A percentile compares a stretch with the other conserved stretches of the same genome.
phyloP scores from a whole-genome alignment of 2,888 invertebrate genomes.

The Tinea semifulvella region DNA sequence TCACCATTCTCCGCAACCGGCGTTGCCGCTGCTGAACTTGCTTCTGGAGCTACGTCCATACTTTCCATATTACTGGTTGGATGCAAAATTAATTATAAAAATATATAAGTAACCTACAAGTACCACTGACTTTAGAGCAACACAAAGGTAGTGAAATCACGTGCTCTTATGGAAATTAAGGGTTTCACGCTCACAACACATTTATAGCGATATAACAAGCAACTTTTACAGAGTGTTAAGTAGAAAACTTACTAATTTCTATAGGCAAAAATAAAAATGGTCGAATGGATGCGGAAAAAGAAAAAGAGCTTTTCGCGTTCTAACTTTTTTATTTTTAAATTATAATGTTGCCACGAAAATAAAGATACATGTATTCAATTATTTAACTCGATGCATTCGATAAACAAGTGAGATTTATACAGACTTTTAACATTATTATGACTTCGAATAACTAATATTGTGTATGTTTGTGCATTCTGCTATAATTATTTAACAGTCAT shows the following conservation, averaged over 20 bases:
- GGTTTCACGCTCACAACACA: neutral
- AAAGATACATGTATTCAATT: neutral
- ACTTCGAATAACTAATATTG: too few species aligned
- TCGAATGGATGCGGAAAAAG: neutral
- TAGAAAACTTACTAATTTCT: neutral
- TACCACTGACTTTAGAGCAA: neutral
- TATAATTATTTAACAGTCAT: too few species aligned
- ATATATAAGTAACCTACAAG: conserved; percentile 36
- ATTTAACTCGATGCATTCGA: too few species aligned
- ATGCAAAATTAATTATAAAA: conserved; percentile 29
- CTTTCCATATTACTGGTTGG: conserved; percentile 51
- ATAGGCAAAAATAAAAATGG: neutral
- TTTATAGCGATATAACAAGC: neutral
- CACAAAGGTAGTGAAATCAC: neutral
- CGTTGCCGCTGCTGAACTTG: conserved; percentile 41
- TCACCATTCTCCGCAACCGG: conserved; percentile 57
- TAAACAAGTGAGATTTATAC: too few species aligned
- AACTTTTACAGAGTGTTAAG: neutral
- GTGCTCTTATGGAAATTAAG: neutral
- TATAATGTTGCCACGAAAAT: neutral
- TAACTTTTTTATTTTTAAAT: neutral
- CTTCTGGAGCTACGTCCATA: conserved; percentile 60
- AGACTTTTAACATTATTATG: too few species aligned
- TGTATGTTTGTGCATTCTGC: too few species aligned
- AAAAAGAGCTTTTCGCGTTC: neutral